Evolutionary conservation across 2,888 invertebrate genomes (phyloP).

Genomic region (Lycocerus yunnanus): DNA sequence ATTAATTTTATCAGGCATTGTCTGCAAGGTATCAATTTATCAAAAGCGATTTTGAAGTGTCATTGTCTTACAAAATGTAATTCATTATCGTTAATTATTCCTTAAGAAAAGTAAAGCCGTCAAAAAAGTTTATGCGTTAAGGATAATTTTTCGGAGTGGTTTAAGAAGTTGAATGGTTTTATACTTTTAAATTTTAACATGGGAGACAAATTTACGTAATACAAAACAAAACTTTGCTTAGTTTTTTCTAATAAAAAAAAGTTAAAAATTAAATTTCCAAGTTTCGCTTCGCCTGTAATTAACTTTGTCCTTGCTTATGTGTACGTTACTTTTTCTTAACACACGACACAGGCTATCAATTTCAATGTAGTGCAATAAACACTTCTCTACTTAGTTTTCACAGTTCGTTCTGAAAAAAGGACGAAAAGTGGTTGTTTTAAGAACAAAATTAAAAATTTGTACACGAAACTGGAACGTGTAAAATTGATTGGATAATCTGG

Average conservation of each 20-base stretch:
- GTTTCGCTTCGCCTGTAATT: neutral
- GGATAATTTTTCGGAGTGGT: neutral
- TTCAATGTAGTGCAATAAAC: neutral
- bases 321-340: neutral
- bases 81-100: constrained; percentile 14
- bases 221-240: neutral
- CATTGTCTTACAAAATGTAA: constrained; percentile 12
- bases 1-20: neutral
- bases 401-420: neutral
- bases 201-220: neutral
- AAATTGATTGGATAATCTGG: neutral
- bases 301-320: neutral
- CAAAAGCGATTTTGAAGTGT: constrained; percentile 13
- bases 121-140: constrained; percentile 6
- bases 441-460: neutral
- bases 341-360: neutral
- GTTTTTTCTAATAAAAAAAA: neutral
- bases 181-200: neutral
- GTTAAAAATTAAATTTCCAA: neutral
- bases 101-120: constrained; percentile 2
- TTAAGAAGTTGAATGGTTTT: neutral
- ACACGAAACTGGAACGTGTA: neutral
- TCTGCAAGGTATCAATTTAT: constrained; percentile 11
- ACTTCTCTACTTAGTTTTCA: neutral
- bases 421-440: neutral